Evolutionary conservation across 1,140 invertebrate genomes (phyloP), one percentile per base, ranked within the genome.

Genomic region (Elymnias hypermnestra): DNA sequence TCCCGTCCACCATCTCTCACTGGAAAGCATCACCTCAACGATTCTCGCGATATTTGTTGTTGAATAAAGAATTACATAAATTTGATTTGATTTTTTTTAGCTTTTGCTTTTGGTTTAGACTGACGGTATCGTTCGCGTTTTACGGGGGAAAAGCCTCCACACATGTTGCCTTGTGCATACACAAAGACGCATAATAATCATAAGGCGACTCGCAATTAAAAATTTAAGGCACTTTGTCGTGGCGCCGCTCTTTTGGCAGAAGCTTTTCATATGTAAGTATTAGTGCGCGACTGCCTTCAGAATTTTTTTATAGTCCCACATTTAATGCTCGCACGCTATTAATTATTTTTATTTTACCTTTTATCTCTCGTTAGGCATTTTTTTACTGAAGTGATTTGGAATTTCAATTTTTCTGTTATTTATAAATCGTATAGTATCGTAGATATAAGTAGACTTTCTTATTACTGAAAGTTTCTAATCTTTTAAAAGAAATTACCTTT

Each of bases 151-250:
- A 66, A 71, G 61, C 56, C 66, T 71, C 49, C 54, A 75, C 70
- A 76, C 63, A 70, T 67, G 65, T 68, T 61, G 62, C 69, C 62
- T 66, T 57, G 57, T 75, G 66, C 76, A 81, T 67, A 69, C 75
- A 83, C 79, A 83, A 83, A 83, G 76, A 60, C 63, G 70, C 56
- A 83, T 81, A 83, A 83, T 83, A 83, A 81, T 72, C 71, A 74
- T 77, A 79, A 74, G 66, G 68, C 74, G 64, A 68, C 56, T 57
- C 43, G 77, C 77, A 83, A 83, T 83, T 83, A 83, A 83, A 83
- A 82, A 79, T 78, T 83, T 78, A 79, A 83, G 79, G 75, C 75
- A 83, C 77, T 83, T 82, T 83, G 68, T 75, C 36, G 55, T 57
- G 43, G 56, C 52, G 52, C 57, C 45, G 47, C 63, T 62, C 63